Evolutionary conservation across 2,113 vertebrate genomes (phyloP).

Genomic region (Athene noctua): DNA sequence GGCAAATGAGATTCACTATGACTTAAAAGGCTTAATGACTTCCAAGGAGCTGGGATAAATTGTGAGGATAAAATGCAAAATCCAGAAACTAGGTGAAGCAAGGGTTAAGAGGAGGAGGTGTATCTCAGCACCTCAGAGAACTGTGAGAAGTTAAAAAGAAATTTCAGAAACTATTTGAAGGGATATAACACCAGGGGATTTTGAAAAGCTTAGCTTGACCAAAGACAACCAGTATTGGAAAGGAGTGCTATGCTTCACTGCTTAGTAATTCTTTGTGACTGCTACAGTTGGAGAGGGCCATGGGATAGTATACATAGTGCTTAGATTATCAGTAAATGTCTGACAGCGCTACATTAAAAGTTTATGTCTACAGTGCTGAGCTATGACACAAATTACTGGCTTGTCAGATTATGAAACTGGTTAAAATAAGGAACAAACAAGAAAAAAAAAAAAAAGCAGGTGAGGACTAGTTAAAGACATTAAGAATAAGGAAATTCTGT

Average conservation of each 20-base stretch:
- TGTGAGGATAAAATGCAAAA: neutral
- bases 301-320: neutral
- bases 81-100: neutral
- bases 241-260: neutral
- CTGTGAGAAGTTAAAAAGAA: neutral
- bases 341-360: conserved; percentile 32
- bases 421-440: conserved; percentile 33
- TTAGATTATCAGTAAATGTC: conserved; percentile 28
- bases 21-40: neutral
- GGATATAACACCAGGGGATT: neutral
- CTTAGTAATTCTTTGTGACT: neutral
- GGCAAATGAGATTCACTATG: neutral
- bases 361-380: conserved; percentile 11
- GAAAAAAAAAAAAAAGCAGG: neutral
- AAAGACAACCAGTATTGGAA: conserved; percentile 1
- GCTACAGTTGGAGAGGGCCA: neutral
- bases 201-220: conserved; percentile 3
- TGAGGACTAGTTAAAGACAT: neutral
- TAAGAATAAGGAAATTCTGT: neutral
- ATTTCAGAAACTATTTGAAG: conserved; percentile 3
- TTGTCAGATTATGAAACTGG: conserved; percentile 44
- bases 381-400: conserved; percentile 38
- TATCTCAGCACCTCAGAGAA: neutral
- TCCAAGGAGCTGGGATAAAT: neutral
- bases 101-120: neutral